phyloP scores from a whole-genome alignment of 2,113 vertebrate genomes.

The Myiopsitta monachus region DNA sequence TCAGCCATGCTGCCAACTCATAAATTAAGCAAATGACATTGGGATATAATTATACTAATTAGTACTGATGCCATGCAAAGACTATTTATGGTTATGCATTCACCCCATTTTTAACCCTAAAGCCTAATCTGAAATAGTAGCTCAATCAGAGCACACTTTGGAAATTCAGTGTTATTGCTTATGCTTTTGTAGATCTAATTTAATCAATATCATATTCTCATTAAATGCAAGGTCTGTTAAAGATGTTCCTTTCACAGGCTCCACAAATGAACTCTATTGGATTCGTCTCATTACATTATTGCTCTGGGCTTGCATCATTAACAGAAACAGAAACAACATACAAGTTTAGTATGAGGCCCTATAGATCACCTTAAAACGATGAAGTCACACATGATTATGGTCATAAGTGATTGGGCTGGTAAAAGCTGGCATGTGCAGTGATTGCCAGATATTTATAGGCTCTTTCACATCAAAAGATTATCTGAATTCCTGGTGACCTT shows the following conservation, averaged over 20 bases:
- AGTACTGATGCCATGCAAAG: slow-evolving; percentile 68
- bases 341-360: not conserved
- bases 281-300: slow-evolving; percentile 46
- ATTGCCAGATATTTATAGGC: not conserved
- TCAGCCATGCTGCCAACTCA: slow-evolving; percentile 64
- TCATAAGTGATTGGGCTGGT: not conserved
- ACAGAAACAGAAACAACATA: slow-evolving; percentile 52
- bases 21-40: slow-evolving; percentile 75
- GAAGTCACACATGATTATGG: not conserved
- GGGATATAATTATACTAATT: slow-evolving; percentile 74
- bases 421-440: not conserved
- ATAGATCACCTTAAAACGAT: slow-evolving; percentile 34
- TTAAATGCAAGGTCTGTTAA: slow-evolving; percentile 61
- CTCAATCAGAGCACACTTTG: slow-evolving; percentile 31
- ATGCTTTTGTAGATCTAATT: slow-evolving; percentile 48
- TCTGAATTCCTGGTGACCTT: not conserved
- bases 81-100: slow-evolving; percentile 58
- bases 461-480: not conserved
- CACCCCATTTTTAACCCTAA: slow-evolving; percentile 57
- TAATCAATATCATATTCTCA: slow-evolving; percentile 65
- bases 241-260: slow-evolving; percentile 19
- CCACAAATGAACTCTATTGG: slow-evolving; percentile 47
- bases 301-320: slow-evolving; percentile 58
- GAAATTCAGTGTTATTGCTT: slow-evolving; percentile 50
- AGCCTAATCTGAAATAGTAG: slow-evolving; percentile 42